Evolutionary conservation across 2,113 vertebrate genomes (phyloP), one percentile per base, ranked within the genome.

Genomic region (Uropsilus gracilis): DNA sequence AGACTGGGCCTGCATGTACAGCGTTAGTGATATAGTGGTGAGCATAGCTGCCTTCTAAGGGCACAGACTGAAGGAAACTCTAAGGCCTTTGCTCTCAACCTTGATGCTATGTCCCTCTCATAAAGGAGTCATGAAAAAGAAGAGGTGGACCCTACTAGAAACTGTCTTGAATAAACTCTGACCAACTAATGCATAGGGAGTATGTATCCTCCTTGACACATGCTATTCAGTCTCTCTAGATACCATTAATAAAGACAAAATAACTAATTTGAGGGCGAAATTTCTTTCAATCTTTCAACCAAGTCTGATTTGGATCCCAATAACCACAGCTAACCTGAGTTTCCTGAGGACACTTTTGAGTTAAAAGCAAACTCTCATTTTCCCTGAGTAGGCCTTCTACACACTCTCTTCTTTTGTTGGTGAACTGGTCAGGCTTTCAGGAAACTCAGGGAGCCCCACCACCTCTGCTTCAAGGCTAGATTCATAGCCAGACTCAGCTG

Each of bases 401-500:
- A 4, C 28, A 72, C 34, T 42, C 22, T 34, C 48, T 68, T 63
- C 86, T 37, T 84, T 61, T 6, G 30, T 30, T 42, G 55, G 13
- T 32, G 44, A 75, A 37, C 42, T 32, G 53, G 28, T 6, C 32
- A 20, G 39, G 81, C 76, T 53, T 46, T 94, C 34, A 57, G 71
- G 89, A 91, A 84, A 87, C 26, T 37, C 26, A 44, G 39, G 63
- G 5, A 44, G 53, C 24, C 53, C 11, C 37, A 24, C 44, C 28
- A 85, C 42, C 64, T 63, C 64, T 3, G 30, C 63, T 86, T 92
- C 13, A 0, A 90, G 26, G 34, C 69, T 55, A 71, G 26, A 59
- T 75, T 55, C 71, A 95, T 30, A 95, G 73, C 68, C 57, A 81
- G 17, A 59, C 34, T 87, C 28, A 61, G 22, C 14, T n/a, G 55